Evolutionary conservation across 2,797 vertebrate species (phyloP).

Genomic region (Pantherophis vulpinus): DNA sequence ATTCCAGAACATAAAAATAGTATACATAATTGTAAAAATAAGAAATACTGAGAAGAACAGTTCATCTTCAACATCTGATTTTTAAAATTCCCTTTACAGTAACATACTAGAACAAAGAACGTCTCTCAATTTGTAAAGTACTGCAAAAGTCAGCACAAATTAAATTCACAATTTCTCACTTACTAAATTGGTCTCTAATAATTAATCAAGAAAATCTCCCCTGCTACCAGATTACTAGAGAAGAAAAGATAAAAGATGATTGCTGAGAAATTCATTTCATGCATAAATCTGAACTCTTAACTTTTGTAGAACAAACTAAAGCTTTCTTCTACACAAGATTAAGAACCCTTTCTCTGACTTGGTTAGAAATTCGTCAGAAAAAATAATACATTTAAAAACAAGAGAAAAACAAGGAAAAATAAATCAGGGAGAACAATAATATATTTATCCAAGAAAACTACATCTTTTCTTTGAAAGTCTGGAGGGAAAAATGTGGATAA

Average conservation of each 20-base stretch:
- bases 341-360: not conserved
- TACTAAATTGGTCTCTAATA: too few species aligned
- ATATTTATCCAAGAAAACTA: conserved; percentile 9
- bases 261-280: not conserved
- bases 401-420: conserved; percentile 3
- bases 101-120: too few species aligned
- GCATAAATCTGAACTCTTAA: not conserved
- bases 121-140: too few species aligned
- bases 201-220: not conserved
- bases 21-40: too few species aligned
- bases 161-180: too few species aligned
- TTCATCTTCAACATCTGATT: too few species aligned
- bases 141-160: too few species aligned
- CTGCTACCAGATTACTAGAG: not conserved
- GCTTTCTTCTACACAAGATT: not conserved
- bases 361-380: not conserved
- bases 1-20: too few species aligned
- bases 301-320: not conserved
- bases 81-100: too few species aligned
- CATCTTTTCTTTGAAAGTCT: conserved; percentile 3
- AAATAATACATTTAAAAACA: not conserved
- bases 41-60: too few species aligned
- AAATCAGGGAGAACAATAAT: not conserved
- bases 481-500: not conserved
- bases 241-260: not conserved